Conservation (phyloP, 2,797 vertebrate species). For the Spea hammondii region DNA sequence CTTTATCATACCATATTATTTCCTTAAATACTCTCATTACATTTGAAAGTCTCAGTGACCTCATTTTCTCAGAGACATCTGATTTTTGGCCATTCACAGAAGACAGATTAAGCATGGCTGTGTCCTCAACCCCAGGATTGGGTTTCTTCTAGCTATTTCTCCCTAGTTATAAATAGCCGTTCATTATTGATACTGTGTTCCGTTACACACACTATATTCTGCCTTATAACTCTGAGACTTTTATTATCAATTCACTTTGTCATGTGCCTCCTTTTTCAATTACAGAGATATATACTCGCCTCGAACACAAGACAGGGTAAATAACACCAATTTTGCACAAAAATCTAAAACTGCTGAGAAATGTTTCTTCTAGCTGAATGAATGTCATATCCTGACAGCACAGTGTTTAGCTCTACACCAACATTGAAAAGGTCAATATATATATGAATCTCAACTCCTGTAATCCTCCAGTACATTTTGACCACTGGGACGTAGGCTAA, state of each 20-base stretch:
- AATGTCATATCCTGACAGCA: constrained; percentile 13
- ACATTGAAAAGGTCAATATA: too few species aligned
- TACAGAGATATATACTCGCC: constrained; percentile 45
- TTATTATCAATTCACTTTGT: constrained; percentile 47
- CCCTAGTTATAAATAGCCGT: constrained; percentile 41
- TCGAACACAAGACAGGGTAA: constrained; percentile 24
- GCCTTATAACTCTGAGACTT: constrained; percentile 39
- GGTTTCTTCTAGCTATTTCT: constrained; percentile 37
- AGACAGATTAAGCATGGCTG: constrained; percentile 34
- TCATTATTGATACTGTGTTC: constrained; percentile 50
- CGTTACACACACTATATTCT: constrained; percentile 41
- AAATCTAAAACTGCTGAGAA: constrained; percentile 39
- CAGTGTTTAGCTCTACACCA: neutral
- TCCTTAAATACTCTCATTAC: neutral
- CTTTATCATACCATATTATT: neutral
- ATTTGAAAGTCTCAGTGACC: constrained; percentile 1
- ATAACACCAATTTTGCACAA: constrained; percentile 45
- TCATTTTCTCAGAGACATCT: neutral
- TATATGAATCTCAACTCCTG: neutral
- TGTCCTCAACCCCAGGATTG: constrained; percentile 28
- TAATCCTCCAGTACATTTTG: neutral
- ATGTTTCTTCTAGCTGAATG: constrained; percentile 6
- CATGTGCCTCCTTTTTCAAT: constrained; percentile 48
- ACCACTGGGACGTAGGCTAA: too few species aligned
- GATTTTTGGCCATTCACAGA: constrained; percentile 16